These are phyloP conservation scores for Haliclona indistincta DNA, from an alignment of 37 sponge, comb jelly and placozoan species.

Conservation along the genomic window DNA sequence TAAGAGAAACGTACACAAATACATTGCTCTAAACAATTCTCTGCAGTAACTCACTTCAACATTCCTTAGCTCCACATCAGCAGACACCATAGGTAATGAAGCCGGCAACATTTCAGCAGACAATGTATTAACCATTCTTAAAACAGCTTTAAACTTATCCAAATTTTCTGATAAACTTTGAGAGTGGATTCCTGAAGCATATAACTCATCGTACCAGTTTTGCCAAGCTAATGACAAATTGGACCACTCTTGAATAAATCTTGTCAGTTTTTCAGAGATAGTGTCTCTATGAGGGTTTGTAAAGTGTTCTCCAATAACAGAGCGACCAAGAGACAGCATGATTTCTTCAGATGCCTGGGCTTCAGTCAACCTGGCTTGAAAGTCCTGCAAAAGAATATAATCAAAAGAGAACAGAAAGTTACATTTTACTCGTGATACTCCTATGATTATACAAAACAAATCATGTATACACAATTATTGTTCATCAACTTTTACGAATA, in stretches of 20 bases:
- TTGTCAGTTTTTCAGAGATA: slow-evolving; percentile 50
- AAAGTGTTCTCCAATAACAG: slow-evolving; percentile 48
- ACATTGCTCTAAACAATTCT: no score
- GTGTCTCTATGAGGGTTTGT: slow-evolving; percentile 55
- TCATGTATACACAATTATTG: no score
- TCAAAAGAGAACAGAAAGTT: no score
- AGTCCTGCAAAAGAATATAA: slow-evolving; percentile 24
- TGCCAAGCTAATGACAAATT: slow-evolving; percentile 71
- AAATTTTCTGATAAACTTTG: slow-evolving; percentile 38
- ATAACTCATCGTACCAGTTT: slow-evolving; percentile 78
- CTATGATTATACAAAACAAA: no score
- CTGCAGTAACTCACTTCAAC: no score
- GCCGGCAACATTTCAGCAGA: slow-evolving; percentile 49
- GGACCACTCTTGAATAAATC: slow-evolving; percentile 66
- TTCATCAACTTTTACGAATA: no score
- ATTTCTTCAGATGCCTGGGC: slow-evolving; percentile 51
- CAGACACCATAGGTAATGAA: slow-evolving; percentile 21
- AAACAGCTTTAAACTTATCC: slow-evolving; percentile 10
- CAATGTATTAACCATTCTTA: slow-evolving; percentile 13
- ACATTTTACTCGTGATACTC: no score
- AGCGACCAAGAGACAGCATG: slow-evolving; percentile 61
- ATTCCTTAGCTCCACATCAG: no score
- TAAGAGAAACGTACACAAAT: no score
- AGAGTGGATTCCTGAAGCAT: slow-evolving; percentile 47
- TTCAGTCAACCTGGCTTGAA: slow-evolving; percentile 20